These are phyloP conservation scores for Anoplophora glabripennis DNA, from an alignment of 1,140 invertebrate genomes.

Conservation along the genomic window DNA sequence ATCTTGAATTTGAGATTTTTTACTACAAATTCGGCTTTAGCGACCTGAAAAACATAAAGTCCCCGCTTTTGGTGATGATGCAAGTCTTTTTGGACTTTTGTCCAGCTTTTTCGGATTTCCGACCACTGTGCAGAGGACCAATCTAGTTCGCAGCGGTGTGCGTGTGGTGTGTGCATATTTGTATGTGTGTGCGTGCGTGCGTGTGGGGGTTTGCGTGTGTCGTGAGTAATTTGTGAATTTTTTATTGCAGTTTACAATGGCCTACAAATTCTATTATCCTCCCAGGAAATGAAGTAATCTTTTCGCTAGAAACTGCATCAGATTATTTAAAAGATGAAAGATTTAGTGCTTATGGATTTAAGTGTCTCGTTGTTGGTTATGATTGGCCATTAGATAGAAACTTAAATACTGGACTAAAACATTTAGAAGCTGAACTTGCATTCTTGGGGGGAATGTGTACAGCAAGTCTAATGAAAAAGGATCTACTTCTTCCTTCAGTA, in stretches of 20 bases:
- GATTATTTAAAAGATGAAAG: conserved; percentile 93
- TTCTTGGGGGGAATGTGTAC: conserved; percentile 90
- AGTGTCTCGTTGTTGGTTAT: conserved; percentile 88
- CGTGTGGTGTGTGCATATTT: no score
- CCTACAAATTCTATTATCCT: conserved; percentile 81
- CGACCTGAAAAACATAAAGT: no score
- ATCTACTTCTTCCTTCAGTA: conserved; percentile 70
- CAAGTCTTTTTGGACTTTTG: no score
- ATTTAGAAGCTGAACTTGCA: conserved; percentile 86
- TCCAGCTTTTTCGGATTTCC: no score
- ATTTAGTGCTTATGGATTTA: conserved; percentile 82
- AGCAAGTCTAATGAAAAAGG: conserved; percentile 82
- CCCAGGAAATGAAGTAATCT: conserved; percentile 91
- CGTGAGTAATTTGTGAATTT: no score
- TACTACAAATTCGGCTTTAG: no score
- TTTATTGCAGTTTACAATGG: conserved; percentile 70
- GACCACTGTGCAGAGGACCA: no score
- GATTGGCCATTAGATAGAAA: conserved; percentile 64
- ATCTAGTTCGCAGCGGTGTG: no score
- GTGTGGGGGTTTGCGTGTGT: no score
- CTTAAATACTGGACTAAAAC: conserved; percentile 58
- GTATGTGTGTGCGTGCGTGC: neutral
- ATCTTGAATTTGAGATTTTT: no score
- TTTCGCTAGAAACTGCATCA: conserved; percentile 92
- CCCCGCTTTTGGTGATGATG: no score